Evolutionary conservation across 2,888 invertebrate species (phyloP), one percentile per base, ranked within the genome.

Genomic region (Platycheirus rosarum): DNA sequence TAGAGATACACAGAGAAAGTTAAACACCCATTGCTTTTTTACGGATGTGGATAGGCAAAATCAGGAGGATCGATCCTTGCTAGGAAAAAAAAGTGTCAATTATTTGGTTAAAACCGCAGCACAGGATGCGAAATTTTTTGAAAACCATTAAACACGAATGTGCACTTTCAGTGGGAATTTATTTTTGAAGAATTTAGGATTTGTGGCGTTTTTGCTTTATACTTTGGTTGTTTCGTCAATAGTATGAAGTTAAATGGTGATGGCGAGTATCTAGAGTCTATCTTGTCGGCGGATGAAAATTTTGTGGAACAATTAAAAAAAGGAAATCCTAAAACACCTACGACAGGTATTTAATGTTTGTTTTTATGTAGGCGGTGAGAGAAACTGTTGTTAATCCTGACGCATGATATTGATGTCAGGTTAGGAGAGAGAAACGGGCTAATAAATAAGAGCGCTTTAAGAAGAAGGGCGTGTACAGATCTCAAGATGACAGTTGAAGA

Each of bases 31-130:
- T 49, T 68, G 62, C 40, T 35, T 20, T 48, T n/a, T 23, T 35
- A 51, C 46, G 74, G 74, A 73, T 73, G 63, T 57, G 74, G 74
- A 32, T 55, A 46, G 37, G 63, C 63, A 42, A 63, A 74, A 79
- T 68, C 74, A 63, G 29, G 13, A 53, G 42, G 48, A 68, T 62
- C 32, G 26, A 66, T 65, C 6, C 23, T 57, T 77, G 20, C 60
- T 53, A 16, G 20, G 37, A 37, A 26, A 44, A 63, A 57, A 66
- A 74, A 49, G 11, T 62, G 18, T 69, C 69, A 42, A 49, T 42
- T 48, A 63, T 42, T 74, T 37, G 57, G 16, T 51, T 55, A 37
- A 48, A 69, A 63, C 68, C 63, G 62, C 69, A 74, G 32, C 53
- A 46, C 63, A 74, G 68, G 48, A 74, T 49, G 20, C 26, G 53